phyloP scores from a whole-genome alignment of 2,113 vertebrate species.

The Mohoua ochrocephala region DNA sequence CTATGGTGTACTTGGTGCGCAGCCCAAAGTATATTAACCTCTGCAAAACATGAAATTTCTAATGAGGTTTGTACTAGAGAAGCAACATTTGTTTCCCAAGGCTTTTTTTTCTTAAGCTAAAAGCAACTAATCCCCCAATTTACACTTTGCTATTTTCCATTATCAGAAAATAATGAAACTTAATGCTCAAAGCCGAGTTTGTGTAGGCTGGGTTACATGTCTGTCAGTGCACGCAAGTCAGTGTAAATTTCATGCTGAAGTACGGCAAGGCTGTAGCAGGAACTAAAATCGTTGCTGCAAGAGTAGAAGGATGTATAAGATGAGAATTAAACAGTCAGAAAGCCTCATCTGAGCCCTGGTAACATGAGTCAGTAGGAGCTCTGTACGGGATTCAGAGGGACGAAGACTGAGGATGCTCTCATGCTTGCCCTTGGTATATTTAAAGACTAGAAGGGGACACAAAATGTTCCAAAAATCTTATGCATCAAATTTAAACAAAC shows the following conservation, averaged over 20 bases:
- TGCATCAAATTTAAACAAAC: not conserved
- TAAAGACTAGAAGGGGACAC: not conserved
- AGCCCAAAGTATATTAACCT: constrained; percentile 92
- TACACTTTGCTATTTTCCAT: not conserved
- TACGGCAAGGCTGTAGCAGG: not conserved
- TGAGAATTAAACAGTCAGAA: not conserved
- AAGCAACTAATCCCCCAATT: not conserved
- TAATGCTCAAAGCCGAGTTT: not conserved
- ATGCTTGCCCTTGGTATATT: not conserved
- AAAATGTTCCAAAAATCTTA: not conserved
- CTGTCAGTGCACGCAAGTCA: not conserved
- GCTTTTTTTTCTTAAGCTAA: not conserved
- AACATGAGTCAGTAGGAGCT: not conserved
- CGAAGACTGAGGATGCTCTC: not conserved
- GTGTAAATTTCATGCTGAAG: not conserved
- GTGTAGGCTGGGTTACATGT: not conserved
- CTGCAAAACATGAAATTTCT: constrained; percentile 74
- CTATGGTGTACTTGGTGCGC: constrained; percentile 92
- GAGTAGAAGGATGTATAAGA: not conserved
- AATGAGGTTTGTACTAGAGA: not conserved
- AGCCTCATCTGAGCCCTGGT: not conserved
- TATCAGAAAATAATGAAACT: constrained; percentile 28
- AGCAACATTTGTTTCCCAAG: not conserved
- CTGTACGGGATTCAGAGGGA: not conserved
- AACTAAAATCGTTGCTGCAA: not conserved